phyloP scores from a whole-genome alignment of 2,113 vertebrate genomes.

The Apistogramma diplotaenia region DNA sequence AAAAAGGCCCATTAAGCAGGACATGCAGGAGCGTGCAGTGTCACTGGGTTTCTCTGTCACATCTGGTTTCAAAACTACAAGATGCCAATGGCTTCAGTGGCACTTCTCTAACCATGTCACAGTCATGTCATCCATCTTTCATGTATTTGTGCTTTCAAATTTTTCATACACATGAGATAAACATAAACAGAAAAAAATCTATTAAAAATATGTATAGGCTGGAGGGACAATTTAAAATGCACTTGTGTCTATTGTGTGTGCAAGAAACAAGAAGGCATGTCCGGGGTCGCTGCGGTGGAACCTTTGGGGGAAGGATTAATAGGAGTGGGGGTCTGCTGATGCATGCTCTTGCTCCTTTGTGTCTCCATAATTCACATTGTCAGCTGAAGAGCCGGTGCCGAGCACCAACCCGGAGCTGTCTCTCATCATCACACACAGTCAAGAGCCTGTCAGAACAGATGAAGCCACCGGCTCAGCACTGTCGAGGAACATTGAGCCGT shows the following conservation, averaged over 20 bases:
- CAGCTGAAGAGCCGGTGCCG: slow-evolving; percentile 69
- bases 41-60: neutral
- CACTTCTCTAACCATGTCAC: accelerated
- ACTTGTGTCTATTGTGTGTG: neutral
- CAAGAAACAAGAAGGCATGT: neutral
- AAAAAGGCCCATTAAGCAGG: neutral
- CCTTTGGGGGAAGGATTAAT: slow-evolving; percentile 62
- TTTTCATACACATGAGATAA: neutral
- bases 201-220: neutral
- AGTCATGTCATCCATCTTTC: neutral
- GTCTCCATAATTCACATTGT: slow-evolving; percentile 79
- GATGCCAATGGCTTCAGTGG: neutral
- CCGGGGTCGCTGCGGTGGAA: slow-evolving; percentile 35
- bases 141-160: neutral
- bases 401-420: slow-evolving; percentile 71
- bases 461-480: slow-evolving; percentile 74
- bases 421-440: slow-evolving; percentile 78
- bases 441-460: slow-evolving; percentile 78
- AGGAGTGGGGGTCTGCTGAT: slow-evolving; percentile 68
- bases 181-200: neutral
- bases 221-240: neutral
- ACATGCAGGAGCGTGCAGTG: neutral
- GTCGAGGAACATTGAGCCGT: slow-evolving; percentile 72
- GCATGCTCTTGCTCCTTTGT: slow-evolving; percentile 61
- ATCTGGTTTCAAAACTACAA: neutral